These are phyloP conservation scores for Manis javanica DNA, from an alignment of 2,797 vertebrate species.

Conservation along the genomic window DNA sequence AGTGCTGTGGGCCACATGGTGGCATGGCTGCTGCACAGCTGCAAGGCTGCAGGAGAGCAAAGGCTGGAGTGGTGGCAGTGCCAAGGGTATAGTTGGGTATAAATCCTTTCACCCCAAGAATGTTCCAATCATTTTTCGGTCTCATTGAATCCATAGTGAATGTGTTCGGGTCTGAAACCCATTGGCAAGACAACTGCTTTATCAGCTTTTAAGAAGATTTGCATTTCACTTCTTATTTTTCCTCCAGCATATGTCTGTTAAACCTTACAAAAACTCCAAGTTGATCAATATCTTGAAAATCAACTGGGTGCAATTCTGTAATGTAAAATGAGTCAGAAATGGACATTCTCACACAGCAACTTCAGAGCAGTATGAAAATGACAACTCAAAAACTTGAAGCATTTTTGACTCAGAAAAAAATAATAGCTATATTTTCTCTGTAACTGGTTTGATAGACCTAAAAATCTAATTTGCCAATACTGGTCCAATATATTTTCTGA, in stretches of 20 bases:
- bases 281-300: slow-evolving; percentile 49
- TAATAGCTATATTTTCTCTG: slow-evolving; percentile 30
- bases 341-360: neutral
- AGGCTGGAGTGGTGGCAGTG: too few relatives aligned
- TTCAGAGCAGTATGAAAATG: slow-evolving; percentile 22
- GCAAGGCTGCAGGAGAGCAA: too few relatives aligned
- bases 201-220: neutral
- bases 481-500: neutral
- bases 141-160: too few relatives aligned
- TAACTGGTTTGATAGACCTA: slow-evolving; percentile 54
- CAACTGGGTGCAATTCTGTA: neutral
- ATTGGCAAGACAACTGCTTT: neutral
- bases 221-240: neutral
- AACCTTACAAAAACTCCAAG: slow-evolving; percentile 7
- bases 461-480: slow-evolving; percentile 58
- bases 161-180: too few relatives aligned
- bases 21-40: too few relatives aligned
- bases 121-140: too few relatives aligned
- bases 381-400: slow-evolving; percentile 2
- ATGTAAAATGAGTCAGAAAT: slow-evolving; percentile 25
- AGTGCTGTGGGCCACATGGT: too few relatives aligned
- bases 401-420: slow-evolving; percentile 22
- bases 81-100: too few relatives aligned
- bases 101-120: too few relatives aligned
- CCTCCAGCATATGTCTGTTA: neutral